phyloP scores from a whole-genome alignment of 2,113 vertebrate genomes.

The Fregata magnificens region DNA sequence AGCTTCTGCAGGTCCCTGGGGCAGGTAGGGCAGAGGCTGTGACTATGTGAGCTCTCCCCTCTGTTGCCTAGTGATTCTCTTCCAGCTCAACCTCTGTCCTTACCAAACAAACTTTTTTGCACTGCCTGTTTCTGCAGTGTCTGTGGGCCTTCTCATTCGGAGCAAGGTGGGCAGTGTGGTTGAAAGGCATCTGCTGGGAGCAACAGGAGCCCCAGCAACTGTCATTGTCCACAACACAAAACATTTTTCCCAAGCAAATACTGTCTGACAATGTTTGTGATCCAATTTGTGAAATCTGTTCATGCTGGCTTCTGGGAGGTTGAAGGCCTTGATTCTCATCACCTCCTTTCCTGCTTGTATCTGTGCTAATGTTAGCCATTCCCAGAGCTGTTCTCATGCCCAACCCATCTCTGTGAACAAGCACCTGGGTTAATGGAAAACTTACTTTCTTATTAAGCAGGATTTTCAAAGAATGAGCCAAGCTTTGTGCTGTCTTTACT shows the following conservation, averaged over 20 bases:
- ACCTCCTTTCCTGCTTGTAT: background rate
- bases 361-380: background rate
- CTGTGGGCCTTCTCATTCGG: background rate
- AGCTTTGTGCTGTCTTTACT: background rate
- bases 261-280: background rate
- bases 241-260: background rate
- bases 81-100: background rate
- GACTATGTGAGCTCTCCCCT: background rate
- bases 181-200: background rate
- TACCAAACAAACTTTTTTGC: background rate
- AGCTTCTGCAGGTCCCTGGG: background rate
- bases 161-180: rapidly evolving
- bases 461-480: background rate
- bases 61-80: background rate
- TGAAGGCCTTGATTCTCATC: background rate
- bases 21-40: background rate
- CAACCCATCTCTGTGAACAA: background rate
- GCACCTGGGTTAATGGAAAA: background rate
- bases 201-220: background rate
- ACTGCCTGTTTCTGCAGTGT: background rate
- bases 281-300: background rate
- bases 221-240: background rate
- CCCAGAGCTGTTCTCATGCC: background rate
- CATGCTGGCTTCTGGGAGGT: background rate
- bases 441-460: background rate